Conservation (phyloP, 1,140 invertebrate species). For the Mizuhopecten yessoensis region DNA sequence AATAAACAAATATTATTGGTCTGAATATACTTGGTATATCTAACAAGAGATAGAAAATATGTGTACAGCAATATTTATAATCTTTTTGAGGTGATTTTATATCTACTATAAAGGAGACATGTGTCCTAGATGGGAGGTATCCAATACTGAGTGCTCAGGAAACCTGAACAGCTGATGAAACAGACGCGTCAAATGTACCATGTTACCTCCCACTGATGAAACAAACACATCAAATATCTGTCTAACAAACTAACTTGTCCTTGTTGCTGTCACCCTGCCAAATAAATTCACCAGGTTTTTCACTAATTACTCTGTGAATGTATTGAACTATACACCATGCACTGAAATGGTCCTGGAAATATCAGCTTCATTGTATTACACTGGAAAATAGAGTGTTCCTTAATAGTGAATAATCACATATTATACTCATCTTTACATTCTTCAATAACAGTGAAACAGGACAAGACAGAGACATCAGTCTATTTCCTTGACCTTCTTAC, state of each 20-base stretch:
- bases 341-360: not conserved
- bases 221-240: not conserved
- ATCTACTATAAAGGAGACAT: too few relatives aligned
- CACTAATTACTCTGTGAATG: not conserved
- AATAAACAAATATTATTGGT: too few relatives aligned
- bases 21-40: too few relatives aligned
- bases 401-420: too few relatives aligned
- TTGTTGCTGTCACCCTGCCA: not conserved
- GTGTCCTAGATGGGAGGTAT: not conserved
- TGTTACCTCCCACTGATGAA: not conserved
- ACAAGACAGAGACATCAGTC: not conserved
- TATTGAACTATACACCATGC: not conserved
- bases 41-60: too few relatives aligned
- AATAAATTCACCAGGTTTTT: not conserved
- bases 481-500: not conserved
- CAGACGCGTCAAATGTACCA: constrained; percentile 1
- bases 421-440: too few relatives aligned
- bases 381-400: not conserved
- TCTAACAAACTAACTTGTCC: not conserved
- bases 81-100: too few relatives aligned
- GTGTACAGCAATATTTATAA: not conserved
- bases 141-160: not conserved
- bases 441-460: too few relatives aligned
- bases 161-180: not conserved
- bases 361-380: not conserved